Evolutionary conservation across 2,113 vertebrate species (phyloP).

Genomic region (Toxotes jaculatrix): DNA sequence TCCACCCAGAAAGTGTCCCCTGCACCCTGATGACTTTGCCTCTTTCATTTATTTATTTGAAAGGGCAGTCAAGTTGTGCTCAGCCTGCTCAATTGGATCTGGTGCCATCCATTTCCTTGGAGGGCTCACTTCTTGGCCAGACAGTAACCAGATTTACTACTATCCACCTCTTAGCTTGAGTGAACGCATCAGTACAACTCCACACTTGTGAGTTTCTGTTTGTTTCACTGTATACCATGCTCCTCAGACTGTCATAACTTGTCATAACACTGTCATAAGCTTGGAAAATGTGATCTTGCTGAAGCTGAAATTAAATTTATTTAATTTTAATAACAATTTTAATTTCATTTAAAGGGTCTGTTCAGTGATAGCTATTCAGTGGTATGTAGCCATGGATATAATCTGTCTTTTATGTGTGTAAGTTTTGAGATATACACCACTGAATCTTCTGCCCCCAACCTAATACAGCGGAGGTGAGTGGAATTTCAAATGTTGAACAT

Average conservation of each 20-base stretch:
- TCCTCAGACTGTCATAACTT: slow-evolving; percentile 6
- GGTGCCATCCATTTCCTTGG: background rate
- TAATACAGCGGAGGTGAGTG: background rate
- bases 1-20: background rate
- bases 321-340: no score
- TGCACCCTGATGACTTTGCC: background rate
- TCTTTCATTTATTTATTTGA: background rate
- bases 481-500: slow-evolving; percentile 3
- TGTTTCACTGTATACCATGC: background rate
- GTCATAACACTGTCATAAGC: background rate
- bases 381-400: slow-evolving; percentile 31
- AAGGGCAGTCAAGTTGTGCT: background rate
- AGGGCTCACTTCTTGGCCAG: background rate
- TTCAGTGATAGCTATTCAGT: slow-evolving; percentile 28
- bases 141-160: background rate
- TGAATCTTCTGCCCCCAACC: slow-evolving; percentile 9
- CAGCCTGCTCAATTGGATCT: background rate
- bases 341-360: slow-evolving; percentile 20
- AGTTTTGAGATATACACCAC: background rate
- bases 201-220: background rate
- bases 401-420: background rate
- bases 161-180: background rate
- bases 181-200: background rate
- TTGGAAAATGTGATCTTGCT: slow-evolving; percentile 5
- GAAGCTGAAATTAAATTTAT: no score